Evolutionary conservation across 2,888 invertebrate genomes (phyloP), one percentile per base, ranked within the genome.

Genomic region (Metalampra italica): DNA sequence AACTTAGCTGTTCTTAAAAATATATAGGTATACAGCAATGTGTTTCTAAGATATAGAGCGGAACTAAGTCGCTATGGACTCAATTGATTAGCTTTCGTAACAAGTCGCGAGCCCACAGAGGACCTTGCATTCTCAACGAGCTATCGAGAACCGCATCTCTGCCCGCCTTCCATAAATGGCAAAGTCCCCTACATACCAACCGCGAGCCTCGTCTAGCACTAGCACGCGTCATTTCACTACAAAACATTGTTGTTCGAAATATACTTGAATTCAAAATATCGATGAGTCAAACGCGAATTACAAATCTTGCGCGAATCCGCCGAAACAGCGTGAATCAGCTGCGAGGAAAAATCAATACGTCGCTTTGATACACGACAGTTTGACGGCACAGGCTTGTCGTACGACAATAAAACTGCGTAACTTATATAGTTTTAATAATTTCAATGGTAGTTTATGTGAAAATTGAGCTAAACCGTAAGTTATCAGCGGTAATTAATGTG

Each of bases 311-410:
- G 76, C 73, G 80, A 81, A 82, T 69, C 66, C 64, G 61, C 57
- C 58, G 51, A 38, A 53, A 54, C 46, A 56, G 54, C 54, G 68
- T 81, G 84, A 85, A 80, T 86, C 86, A 87, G 82, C 82, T 84
- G 83, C 75, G 60, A 47, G 51, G 56, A 78, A 83, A 84, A 87
- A 87, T 87, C 86, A 86, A 87, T 87, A 86, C 77, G 59, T 54
- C 52, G 54, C 64, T 59, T 58, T 47, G 57, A 60, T 59, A 57
- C 56, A 57, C 9, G 7, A 13, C 1, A 13, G 7, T 39, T 39
- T 39, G 29, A 49, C 46, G 50, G 41, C 39, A 40, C 41, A 49
- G 39, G 29, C 42, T 49, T 53, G 45, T 54, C 15, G 44, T 41
- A 45, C 37, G 46, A 53, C 50, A 46, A 53, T 49, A 43, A 29